Conservation (phyloP, 1,140 invertebrate genomes). For the Episyrphus balteatus region DNA sequence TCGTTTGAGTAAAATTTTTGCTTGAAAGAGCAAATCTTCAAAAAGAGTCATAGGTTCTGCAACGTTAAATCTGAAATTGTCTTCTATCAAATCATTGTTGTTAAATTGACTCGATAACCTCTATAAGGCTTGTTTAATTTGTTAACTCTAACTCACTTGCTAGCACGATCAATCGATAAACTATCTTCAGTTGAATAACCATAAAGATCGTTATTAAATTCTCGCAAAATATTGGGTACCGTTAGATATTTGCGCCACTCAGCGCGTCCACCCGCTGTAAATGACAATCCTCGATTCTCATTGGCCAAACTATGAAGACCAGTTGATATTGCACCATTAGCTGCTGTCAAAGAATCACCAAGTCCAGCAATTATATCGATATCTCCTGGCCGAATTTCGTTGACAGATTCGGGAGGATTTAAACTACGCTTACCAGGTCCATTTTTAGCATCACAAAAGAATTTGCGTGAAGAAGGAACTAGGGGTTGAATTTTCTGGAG, state of each 20-base stretch:
- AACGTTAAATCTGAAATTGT: constrained; percentile 44
- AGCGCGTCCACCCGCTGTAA: constrained; percentile 42
- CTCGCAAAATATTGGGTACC: constrained; percentile 46
- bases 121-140: neutral
- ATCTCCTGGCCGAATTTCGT: constrained; percentile 51
- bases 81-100: no score
- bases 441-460: no score
- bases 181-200: constrained; percentile 44
- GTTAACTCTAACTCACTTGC: neutral
- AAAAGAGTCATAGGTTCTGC: constrained; percentile 48
- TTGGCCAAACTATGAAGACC: constrained; percentile 20
- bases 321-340: constrained; percentile 41
- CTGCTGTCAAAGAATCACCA: constrained; percentile 58
- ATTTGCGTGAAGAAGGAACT: no score
- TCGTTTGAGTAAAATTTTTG: constrained; percentile 44
- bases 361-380: constrained; percentile 56
- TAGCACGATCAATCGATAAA: constrained; percentile 18
- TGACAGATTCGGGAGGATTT: constrained; percentile 40
- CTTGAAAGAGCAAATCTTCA: constrained; percentile 49
- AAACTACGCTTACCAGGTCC: constrained; percentile 18
- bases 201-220: constrained; percentile 49
- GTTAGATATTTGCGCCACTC: constrained; percentile 46
- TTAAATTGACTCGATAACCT: no score
- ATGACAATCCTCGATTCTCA: constrained; percentile 37
- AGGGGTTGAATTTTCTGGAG: no score